A percentile compares a stretch with the other conserved stretches of the same genome.
phyloP scores from a whole-genome alignment of 2,888 invertebrate genomes.

The Lithodes maja region DNA sequence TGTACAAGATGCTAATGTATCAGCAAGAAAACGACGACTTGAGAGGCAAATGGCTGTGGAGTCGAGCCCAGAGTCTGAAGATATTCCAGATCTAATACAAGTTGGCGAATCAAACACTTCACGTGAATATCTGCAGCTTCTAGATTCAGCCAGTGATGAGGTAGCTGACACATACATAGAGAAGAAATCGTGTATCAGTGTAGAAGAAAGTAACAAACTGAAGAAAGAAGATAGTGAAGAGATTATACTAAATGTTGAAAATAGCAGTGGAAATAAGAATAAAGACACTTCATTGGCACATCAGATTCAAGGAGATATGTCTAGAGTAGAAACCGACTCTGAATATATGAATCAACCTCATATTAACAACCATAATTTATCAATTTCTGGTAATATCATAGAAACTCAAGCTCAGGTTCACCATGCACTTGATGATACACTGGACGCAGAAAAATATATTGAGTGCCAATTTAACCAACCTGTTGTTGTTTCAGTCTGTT shows the following conservation, averaged over 20 bases:
- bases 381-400: slow-evolving; percentile 15
- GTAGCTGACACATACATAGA: neutral
- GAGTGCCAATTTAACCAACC: neutral
- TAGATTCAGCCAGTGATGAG: slow-evolving; percentile 10
- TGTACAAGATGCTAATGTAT: neutral
- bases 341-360: neutral
- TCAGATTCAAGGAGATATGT: neutral
- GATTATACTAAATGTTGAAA: neutral
- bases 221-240: neutral
- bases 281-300: neutral
- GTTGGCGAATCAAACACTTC: neutral
- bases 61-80: neutral
- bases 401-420: slow-evolving; percentile 48
- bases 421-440: slow-evolving; percentile 23
- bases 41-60: slow-evolving; percentile 28
- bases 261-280: neutral
- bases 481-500: neutral
- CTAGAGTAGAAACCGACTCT: neutral
- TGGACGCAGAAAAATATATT: neutral
- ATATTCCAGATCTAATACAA: neutral
- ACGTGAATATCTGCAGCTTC: slow-evolving; percentile 42
- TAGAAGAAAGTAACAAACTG: neutral
- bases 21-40: neutral
- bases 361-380: neutral
- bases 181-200: neutral